Evolutionary conservation across 2,113 vertebrate genomes (phyloP).

Genomic region (Agapornis roseicollis): DNA sequence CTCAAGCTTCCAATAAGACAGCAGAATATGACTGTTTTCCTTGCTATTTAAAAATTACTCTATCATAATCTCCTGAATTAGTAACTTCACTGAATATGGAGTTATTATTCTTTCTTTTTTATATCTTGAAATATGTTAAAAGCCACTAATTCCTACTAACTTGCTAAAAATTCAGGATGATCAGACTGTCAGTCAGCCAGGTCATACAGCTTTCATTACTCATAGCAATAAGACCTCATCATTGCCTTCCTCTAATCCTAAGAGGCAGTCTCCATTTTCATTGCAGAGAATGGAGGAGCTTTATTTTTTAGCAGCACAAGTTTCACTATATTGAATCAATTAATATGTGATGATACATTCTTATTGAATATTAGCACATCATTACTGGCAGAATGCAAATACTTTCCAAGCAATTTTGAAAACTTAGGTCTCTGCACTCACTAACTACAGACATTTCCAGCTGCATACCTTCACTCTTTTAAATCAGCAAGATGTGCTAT

Average conservation of each 20-base stretch:
- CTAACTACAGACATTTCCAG: background rate
- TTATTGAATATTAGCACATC: background rate
- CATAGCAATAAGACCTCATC: background rate
- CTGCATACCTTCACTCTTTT: background rate
- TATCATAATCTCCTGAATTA: background rate
- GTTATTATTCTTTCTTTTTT: background rate
- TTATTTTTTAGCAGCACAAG: accelerated
- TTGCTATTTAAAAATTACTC: background rate
- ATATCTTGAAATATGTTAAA: background rate
- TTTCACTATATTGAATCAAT: background rate
- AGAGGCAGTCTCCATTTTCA: background rate
- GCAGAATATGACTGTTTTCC: background rate
- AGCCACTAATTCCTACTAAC: background rate
- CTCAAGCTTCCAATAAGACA: background rate
- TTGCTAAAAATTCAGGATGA: background rate
- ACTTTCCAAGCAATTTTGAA: background rate
- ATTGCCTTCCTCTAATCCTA: background rate
- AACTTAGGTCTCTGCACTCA: background rate
- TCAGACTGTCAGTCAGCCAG: background rate
- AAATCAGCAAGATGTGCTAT: background rate
- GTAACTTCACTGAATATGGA: background rate
- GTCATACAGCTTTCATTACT: background rate
- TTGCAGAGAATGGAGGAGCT: background rate
- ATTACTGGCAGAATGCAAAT: background rate
- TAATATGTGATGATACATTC: background rate